Evolutionary conservation across 2,888 invertebrate genomes (phyloP).

Genomic region (Drosophila paramelanica): DNA sequence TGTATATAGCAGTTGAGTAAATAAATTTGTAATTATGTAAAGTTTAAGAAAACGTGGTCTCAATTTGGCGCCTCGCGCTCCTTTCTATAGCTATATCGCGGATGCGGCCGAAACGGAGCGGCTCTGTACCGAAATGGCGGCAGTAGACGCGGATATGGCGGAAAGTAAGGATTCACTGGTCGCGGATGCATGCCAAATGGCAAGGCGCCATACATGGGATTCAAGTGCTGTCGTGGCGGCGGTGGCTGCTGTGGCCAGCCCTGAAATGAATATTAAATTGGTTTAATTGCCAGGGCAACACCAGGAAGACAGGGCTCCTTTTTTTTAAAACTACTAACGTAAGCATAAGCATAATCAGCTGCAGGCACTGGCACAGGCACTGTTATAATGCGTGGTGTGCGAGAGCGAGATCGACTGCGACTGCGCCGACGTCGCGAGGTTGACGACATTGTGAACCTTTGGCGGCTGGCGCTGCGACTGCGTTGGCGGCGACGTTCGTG

Average conservation of each 20-base stretch:
- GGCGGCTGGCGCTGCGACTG: constrained; percentile 18
- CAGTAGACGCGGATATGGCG: constrained; percentile 19
- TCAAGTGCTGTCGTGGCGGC: constrained; percentile 34
- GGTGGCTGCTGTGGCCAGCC: constrained; percentile 36
- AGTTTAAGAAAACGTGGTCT: constrained; percentile 27
- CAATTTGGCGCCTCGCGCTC: constrained; percentile 42
- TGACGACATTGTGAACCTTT: not conserved
- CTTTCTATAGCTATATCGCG: constrained; percentile 45
- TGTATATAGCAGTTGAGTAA: constrained; percentile 75
- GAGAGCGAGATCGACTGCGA: constrained; percentile 35
- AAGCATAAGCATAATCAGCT: constrained; percentile 37
- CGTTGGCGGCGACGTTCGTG: constrained; percentile 24
- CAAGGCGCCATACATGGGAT: constrained; percentile 37
- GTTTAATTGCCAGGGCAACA: not conserved
- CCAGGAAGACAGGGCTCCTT: not conserved
- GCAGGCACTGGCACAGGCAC: constrained; percentile 67
- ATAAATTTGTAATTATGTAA: constrained; percentile 77
- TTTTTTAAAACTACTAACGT: constrained; percentile 28
- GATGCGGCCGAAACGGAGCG: constrained; percentile 16
- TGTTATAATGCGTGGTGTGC: constrained; percentile 66
- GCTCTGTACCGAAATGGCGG: constrained; percentile 18
- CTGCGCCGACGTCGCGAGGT: constrained; percentile 24
- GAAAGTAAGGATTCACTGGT: constrained; percentile 27
- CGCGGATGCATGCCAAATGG: constrained; percentile 32
- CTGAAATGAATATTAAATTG: constrained; percentile 14